Evolutionary conservation across 1,140 invertebrate species (phyloP).

Genomic region (Drosophila kohkoa): DNA sequence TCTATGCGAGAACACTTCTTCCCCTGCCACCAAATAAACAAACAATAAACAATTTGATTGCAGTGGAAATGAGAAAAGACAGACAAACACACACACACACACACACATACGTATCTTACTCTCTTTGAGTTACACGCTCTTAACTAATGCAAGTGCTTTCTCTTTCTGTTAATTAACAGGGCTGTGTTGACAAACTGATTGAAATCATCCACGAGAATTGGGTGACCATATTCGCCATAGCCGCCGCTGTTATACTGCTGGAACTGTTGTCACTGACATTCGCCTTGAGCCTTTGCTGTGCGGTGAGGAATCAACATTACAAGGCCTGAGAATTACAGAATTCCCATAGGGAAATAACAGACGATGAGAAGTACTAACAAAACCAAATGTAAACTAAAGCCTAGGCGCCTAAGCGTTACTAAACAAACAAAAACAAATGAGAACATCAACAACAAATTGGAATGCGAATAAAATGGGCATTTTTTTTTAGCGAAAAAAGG

Average conservation of each 20-base stretch:
- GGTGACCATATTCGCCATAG: conserved; percentile 88
- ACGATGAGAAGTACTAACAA: conserved; percentile 84
- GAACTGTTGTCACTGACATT: conserved; percentile 92
- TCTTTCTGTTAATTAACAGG: conserved; percentile 86
- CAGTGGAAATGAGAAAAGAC: conserved; percentile 23
- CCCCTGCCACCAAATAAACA: conserved; percentile 42
- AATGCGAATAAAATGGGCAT: conserved; percentile 46
- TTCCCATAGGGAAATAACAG: conserved; percentile 84
- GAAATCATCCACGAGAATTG: conserved; percentile 87
- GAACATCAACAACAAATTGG: conserved; percentile 35
- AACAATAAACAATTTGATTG: conserved; percentile 45
- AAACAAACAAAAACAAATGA: conserved; percentile 4
- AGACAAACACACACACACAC: conserved; percentile 8
- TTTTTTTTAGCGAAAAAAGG: conserved; percentile 24
- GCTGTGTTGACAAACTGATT: conserved; percentile 90
- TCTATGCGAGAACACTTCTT: conserved; percentile 8
- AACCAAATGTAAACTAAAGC: conserved; percentile 63
- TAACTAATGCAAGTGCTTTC: conserved; percentile 36
- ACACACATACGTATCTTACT: background rate
- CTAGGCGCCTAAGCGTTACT: conserved; percentile 55
- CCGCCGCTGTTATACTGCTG: conserved; percentile 88
- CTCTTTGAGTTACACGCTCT: background rate
- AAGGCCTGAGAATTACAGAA: conserved; percentile 88
- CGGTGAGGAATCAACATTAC: conserved; percentile 89
- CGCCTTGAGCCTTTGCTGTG: conserved; percentile 91